A percentile compares a stretch with the other conserved stretches of the same genome.
These are phyloP conservation scores for Plectrocnemia conspersa DNA, from an alignment of 1,140 invertebrate genomes.

Conservation along the genomic window DNA sequence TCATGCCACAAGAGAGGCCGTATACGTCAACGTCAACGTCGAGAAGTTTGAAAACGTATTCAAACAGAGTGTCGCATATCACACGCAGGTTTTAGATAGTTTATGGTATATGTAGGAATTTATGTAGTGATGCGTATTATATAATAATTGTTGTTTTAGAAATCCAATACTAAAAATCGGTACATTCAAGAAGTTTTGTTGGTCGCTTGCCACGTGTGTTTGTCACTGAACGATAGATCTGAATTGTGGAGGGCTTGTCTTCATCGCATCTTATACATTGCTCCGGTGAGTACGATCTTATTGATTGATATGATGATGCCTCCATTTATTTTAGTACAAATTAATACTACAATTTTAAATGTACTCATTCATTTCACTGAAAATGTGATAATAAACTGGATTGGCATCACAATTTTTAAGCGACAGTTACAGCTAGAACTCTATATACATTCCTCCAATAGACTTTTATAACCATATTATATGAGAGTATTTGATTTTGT, in stretches of 20 bases:
- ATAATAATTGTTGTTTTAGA: constrained; percentile 5
- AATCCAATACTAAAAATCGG: constrained; percentile 12
- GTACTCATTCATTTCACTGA: too few relatives aligned
- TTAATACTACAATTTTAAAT: too few relatives aligned
- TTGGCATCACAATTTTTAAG: too few relatives aligned
- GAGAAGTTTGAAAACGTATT: constrained; percentile 46
- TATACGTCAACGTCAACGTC: constrained; percentile 43
- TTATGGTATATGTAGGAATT: constrained; percentile 7
- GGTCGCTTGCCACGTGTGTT: constrained; percentile 40
- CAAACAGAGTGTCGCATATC: constrained; percentile 45
- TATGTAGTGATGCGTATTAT: background rate
- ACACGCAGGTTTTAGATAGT: constrained; percentile 39
- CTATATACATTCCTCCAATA: too few relatives aligned
- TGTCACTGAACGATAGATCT: constrained; percentile 39
- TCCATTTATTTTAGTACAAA: too few relatives aligned
- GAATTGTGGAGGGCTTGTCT: constrained; percentile 43
- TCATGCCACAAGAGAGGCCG: constrained; percentile 43
- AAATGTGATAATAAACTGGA: too few relatives aligned
- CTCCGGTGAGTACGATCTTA: constrained; percentile 40
- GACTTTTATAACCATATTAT: too few relatives aligned
- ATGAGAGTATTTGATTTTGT: too few relatives aligned
- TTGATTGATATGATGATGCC: background rate
- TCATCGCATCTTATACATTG: constrained; percentile 42
- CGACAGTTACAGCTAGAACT: too few relatives aligned
- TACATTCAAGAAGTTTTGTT: constrained; percentile 39